These are phyloP conservation scores for Poeciliopsis paucimaculata DNA, from an alignment of 2,797 vertebrate species.

Conservation along the genomic window DNA sequence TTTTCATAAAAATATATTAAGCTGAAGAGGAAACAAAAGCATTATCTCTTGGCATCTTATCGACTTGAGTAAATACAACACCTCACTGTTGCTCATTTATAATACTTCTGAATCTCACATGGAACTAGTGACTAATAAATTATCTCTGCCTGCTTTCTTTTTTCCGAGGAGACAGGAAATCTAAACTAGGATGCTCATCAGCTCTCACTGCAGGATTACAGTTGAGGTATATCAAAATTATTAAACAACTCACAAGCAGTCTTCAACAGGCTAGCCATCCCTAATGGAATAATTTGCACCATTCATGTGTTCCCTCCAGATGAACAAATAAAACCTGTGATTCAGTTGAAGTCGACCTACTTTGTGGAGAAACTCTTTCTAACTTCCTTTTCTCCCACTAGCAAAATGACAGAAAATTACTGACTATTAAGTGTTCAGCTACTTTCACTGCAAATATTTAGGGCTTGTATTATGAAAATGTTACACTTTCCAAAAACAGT, in stretches of 20 bases:
- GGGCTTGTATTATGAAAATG: conserved; percentile 17
- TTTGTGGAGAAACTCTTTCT: conserved; percentile 44
- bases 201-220: conserved; percentile 25
- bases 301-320: conserved; percentile 64
- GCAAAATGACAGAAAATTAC: conserved; percentile 50
- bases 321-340: conserved; percentile 66
- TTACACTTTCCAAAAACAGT: conserved; percentile 21
- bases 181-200: conserved; percentile 23
- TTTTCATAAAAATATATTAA: conserved; percentile 21
- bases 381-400: conserved; percentile 7
- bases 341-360: conserved; percentile 69
- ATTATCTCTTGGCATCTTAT: conserved; percentile 35
- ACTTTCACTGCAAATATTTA: conserved; percentile 34
- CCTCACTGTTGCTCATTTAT: conserved; percentile 46
- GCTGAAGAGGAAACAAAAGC: conserved; percentile 43
- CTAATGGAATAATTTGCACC: conserved; percentile 66
- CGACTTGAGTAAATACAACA: conserved; percentile 37
- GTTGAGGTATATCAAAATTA: conserved; percentile 60
- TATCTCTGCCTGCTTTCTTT: conserved; percentile 39
- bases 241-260: conserved; percentile 54
- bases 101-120: conserved; percentile 45
- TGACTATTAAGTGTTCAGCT: conserved; percentile 18
- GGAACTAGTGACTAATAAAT: conserved; percentile 50
- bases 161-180: conserved; percentile 44
- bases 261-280: conserved; percentile 38